Evolutionary conservation across 2,113 vertebrate genomes (phyloP), one percentile per base, ranked within the genome.

Genomic region (Neomonachus schauinslandi): DNA sequence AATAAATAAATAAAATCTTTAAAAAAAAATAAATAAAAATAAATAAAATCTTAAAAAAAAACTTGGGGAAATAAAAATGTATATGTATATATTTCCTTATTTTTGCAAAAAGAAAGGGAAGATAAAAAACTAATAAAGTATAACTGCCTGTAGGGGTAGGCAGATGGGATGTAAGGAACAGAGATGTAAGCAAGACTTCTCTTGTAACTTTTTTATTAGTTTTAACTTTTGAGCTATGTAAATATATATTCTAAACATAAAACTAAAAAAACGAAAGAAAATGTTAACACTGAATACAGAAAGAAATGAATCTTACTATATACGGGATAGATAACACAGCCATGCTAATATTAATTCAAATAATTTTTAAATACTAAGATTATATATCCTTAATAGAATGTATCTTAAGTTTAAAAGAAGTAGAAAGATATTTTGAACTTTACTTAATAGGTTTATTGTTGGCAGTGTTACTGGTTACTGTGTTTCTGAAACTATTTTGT

Each of bases 191-290:
- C 3, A 51, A 86, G 26, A 51, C 4, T 88, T 84, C 39, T 61
- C 24, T 88, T 49, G 31, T 77, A 93, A 93, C 22, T 87, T 89
- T 72, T 94, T 33, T 21, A 36, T 53, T 74, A 65, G 51, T 81
- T 93, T 93, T 63, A 77, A 95, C 39, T 87, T 96, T 85, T 57
- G 86, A 91, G 26, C 49, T 46, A 76, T 28, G 18, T 12, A 83
- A 85, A 90, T 86, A 95, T 36, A 89, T 88, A 57, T 7, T 39
- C 46, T 88, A 88, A 79, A 15, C 22, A 89, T 65, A 84, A 91
- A 82, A 87, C 39, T 55, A 59, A 86, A 90, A 69, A 51, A 19
- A 51, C 10, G 22, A 91, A 91, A 77, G 19, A 82, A 86, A 95
- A 82, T 3, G 39, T 86, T 87, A 82, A 53, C 6, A 69, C 12